Percentiles rank a stretch among this genome's conserved stretches.
These are phyloP conservation scores for Sanderia malayensis DNA, from an alignment of 30 jellyfish, hydroid and myxozoan species.

Conservation along the genomic window DNA sequence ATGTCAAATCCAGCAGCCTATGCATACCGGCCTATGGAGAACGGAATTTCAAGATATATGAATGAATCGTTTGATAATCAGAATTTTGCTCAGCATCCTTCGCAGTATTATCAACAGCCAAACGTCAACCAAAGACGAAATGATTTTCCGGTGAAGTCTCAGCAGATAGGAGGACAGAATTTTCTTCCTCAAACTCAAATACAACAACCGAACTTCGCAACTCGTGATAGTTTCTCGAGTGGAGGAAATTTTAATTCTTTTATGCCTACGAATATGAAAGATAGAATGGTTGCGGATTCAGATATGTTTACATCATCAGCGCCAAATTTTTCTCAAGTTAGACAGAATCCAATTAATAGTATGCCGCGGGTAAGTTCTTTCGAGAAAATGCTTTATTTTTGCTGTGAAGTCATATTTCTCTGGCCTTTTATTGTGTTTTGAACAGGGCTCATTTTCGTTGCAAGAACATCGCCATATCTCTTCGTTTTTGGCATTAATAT, in stretches of 20 bases:
- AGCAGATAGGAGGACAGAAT: slow-evolving; percentile 43
- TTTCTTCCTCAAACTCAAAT: slow-evolving; percentile 45
- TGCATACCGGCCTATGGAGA: slow-evolving; percentile 70
- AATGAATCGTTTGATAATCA: slow-evolving; percentile 59
- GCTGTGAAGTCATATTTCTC: too few relatives aligned
- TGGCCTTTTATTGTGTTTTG: too few relatives aligned
- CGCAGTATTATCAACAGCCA: slow-evolving; percentile 50
- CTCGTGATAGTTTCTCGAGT: slow-evolving; percentile 53
- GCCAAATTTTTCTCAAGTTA: slow-evolving; percentile 53
- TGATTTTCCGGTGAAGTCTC: slow-evolving; percentile 53
- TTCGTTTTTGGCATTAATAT: too few relatives aligned
- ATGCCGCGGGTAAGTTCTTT: slow-evolving; percentile 54
- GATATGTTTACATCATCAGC: slow-evolving; percentile 53
- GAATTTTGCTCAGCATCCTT: slow-evolving; percentile 61
- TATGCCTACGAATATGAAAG: slow-evolving; percentile 54
- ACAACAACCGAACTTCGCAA: slow-evolving; percentile 28
- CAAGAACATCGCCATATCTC: too few relatives aligned
- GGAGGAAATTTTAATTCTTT: slow-evolving; percentile 49
- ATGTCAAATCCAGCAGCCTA: slow-evolving; percentile 56
- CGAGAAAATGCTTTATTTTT: too few relatives aligned
- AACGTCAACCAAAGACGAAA: slow-evolving; percentile 33
- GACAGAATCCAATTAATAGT: slow-evolving; percentile 45
- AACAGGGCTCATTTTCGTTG: too few relatives aligned
- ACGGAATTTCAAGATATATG: slow-evolving; percentile 76
- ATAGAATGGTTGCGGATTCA: slow-evolving; percentile 48